Evolutionary conservation across 2,888 invertebrate species (phyloP).

Genomic region (Orthonevra nobilis): DNA sequence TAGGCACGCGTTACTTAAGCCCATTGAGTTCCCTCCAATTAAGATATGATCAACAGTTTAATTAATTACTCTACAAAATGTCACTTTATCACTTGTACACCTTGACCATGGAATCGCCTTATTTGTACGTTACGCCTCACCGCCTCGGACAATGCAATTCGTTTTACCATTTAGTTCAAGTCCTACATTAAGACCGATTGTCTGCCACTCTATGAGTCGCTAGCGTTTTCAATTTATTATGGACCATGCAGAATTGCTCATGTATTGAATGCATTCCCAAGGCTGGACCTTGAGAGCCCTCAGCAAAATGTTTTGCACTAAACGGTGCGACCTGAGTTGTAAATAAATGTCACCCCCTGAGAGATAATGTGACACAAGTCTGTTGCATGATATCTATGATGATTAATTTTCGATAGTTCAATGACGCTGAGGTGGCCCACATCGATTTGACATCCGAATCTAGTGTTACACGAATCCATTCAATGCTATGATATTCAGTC

Average conservation of each 20-base stretch:
- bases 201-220: neutral
- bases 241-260: slow-evolving; percentile 28
- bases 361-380: neutral
- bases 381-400: too few species aligned
- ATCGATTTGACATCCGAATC: neutral
- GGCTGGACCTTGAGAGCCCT: slow-evolving; percentile 37
- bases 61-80: slow-evolving; percentile 22
- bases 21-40: slow-evolving; percentile 25
- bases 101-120: slow-evolving; percentile 49
- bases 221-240: slow-evolving; percentile 22
- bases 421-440: too few species aligned
- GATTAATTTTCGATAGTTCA: too few species aligned
- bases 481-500: neutral
- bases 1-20: slow-evolving; percentile 22
- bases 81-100: slow-evolving; percentile 19
- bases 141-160: slow-evolving; percentile 41
- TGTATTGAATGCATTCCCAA: slow-evolving; percentile 38
- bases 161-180: slow-evolving; percentile 37
- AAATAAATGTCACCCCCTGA: slow-evolving; percentile 6
- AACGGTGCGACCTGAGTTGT: neutral
- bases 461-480: neutral
- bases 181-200: slow-evolving; percentile 34
- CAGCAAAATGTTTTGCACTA: slow-evolving; percentile 30
- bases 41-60: slow-evolving; percentile 14
- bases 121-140: slow-evolving; percentile 17